Conservation (phyloP, 2,113 vertebrate species). For the Jacana jacana region DNA sequence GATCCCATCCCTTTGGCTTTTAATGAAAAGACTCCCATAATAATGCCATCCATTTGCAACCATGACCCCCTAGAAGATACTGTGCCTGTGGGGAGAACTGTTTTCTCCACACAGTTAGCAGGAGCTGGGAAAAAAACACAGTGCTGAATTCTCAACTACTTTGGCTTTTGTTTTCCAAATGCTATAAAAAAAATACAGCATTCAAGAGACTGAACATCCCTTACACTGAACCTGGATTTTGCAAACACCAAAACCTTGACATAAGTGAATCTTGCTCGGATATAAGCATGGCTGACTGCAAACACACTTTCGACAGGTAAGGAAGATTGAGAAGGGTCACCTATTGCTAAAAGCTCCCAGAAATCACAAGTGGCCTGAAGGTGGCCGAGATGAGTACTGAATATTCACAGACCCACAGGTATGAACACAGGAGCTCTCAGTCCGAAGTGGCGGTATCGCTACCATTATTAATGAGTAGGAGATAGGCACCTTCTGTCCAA, state of each 20-base stretch:
- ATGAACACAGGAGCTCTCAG: background rate
- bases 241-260: background rate
- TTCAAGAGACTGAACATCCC: background rate
- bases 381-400: background rate
- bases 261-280: background rate
- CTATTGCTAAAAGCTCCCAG: background rate
- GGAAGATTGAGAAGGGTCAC: background rate
- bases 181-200: background rate
- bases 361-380: background rate
- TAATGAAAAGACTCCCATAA: constrained; percentile 45
- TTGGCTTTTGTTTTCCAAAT: background rate
- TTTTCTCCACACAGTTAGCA: background rate
- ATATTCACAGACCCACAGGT: background rate
- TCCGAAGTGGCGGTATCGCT: rapidly evolving
- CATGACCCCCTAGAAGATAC: constrained; percentile 39
- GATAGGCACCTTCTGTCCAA: background rate
- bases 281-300: background rate
- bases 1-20: constrained; percentile 44
- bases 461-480: rapidly evolving
- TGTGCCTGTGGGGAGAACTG: background rate
- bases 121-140: constrained; percentile 25
- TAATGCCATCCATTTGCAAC: constrained; percentile 47
- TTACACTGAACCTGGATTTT: background rate
- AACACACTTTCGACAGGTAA: background rate
- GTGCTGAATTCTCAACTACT: constrained; percentile 28